A percentile compares a stretch with the other conserved stretches of the same genome.
Evolutionary conservation across 2,888 invertebrate genomes (phyloP).

Genomic region (Deilephila porcellus): DNA sequence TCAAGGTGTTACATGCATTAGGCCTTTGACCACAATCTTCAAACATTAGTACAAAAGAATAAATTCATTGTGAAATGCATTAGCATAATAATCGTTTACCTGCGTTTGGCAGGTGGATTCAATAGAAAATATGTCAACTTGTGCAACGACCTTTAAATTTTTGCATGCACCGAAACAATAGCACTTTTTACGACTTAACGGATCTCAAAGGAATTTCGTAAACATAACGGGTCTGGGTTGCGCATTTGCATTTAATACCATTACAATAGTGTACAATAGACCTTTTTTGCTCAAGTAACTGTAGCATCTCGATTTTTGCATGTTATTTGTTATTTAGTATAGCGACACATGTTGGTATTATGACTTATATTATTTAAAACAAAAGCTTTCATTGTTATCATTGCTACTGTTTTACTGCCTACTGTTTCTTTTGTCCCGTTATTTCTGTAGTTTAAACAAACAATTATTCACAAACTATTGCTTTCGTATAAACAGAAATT

Average conservation of each 20-base stretch:
- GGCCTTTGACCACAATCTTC: conserved; percentile 76
- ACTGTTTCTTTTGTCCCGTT: conserved; percentile 48
- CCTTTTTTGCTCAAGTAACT: conserved; percentile 50
- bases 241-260: conserved; percentile 72
- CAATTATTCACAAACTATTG: neutral
- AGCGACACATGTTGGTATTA: conserved; percentile 64
- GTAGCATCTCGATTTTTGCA: conserved; percentile 33
- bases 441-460: conserved; percentile 30
- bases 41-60: conserved; percentile 70
- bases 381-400: neutral
- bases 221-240: conserved; percentile 72
- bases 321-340: conserved; percentile 37
- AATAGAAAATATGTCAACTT: conserved; percentile 66
- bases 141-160: conserved; percentile 61
- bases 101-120: conserved; percentile 77
- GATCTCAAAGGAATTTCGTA: conserved; percentile 68
- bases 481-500: neutral
- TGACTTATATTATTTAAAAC: conserved; percentile 55
- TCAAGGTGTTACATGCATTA: conserved; percentile 76
- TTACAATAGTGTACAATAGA: conserved; percentile 65
- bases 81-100: conserved; percentile 82
- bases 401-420: conserved; percentile 27
- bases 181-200: conserved; percentile 71
- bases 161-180: conserved; percentile 59
- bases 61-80: conserved; percentile 72